These are phyloP conservation scores for Xenops minutus DNA, from an alignment of 2,797 vertebrate genomes.

Conservation along the genomic window DNA sequence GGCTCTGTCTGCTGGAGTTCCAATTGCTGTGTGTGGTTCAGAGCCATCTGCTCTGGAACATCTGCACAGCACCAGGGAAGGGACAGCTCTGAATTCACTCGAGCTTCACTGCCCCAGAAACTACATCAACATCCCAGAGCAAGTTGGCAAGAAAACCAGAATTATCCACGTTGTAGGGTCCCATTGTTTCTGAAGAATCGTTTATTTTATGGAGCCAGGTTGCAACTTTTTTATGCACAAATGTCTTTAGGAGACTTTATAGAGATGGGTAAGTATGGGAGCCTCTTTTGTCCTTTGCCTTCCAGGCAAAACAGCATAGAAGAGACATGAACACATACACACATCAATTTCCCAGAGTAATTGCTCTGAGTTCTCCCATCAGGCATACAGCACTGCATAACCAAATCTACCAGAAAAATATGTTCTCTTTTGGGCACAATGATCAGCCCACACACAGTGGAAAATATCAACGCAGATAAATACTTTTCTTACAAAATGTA, in stretches of 20 bases:
- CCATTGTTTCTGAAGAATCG: neutral
- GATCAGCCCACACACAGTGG: neutral
- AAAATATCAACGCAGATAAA: neutral
- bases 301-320: neutral
- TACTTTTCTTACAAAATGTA: neutral
- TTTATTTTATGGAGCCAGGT: neutral
- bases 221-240: neutral
- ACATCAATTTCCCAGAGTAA: neutral
- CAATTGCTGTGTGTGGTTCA: neutral
- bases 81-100: neutral
- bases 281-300: neutral
- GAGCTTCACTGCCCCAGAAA: neutral
- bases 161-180: neutral
- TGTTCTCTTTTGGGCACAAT: neutral
- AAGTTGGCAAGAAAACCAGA: neutral
- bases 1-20: neutral
- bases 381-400: neutral
- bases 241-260: neutral
- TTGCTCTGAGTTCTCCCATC: neutral
- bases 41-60: neutral
- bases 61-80: neutral
- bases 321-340: fast-evolving
- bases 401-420: neutral
- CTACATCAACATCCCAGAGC: neutral
- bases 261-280: neutral